Evolutionary conservation across 2,797 vertebrate species (phyloP).

Genomic region (Phaenicophaeus curvirostris): DNA sequence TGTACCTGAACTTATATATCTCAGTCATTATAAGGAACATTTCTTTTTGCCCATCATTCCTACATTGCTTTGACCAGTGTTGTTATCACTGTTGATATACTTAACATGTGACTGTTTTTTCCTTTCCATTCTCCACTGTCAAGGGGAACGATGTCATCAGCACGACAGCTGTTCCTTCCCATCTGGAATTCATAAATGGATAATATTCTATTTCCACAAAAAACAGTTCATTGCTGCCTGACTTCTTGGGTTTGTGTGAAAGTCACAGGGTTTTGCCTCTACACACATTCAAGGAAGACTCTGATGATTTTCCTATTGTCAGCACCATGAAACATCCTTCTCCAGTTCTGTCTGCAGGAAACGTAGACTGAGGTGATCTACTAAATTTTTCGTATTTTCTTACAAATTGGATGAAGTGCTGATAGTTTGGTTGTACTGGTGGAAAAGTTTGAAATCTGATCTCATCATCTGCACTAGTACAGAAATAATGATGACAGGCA

Average conservation of each 20-base stretch:
- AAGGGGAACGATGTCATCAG: slow-evolving; percentile 17
- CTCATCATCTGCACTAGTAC: neutral
- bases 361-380: neutral
- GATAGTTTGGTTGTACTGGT: neutral
- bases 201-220: slow-evolving; percentile 1
- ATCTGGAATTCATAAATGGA: slow-evolving; percentile 40
- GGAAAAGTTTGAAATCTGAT: neutral
- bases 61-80: neutral
- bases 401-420: neutral
- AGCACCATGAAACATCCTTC: neutral
- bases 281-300: neutral
- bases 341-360: neutral
- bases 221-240: slow-evolving; percentile 1
- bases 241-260: neutral
- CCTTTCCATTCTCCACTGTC: neutral
- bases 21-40: neutral
- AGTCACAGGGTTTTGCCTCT: neutral
- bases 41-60: neutral
- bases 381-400: neutral
- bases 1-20: neutral
- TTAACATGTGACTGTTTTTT: neutral
- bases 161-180: slow-evolving; percentile 24
- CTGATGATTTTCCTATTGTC: neutral
- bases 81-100: neutral
- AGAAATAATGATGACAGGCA: neutral